Evolutionary conservation across 1,140 invertebrate species (phyloP).

Genomic region (Drosophila chauvacae): DNA sequence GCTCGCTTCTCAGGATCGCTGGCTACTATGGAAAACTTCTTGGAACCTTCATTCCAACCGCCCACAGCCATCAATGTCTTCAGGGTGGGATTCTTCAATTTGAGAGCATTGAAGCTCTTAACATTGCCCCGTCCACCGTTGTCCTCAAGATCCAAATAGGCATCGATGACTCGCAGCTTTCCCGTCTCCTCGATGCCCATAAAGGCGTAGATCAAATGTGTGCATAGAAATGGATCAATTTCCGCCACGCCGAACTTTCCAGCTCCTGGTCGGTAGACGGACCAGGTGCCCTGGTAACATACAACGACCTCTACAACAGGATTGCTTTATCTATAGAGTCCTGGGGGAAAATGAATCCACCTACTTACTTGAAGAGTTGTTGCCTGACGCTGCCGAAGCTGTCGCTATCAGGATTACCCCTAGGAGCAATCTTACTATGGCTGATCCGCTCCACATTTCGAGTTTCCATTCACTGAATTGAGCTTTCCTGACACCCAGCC

Average conservation of each 20-base stretch:
- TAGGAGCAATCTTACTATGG: conserved; percentile 3
- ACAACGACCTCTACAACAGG: conserved; percentile 86
- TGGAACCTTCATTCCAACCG: conserved; percentile 91
- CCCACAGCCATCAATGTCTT: conserved; percentile 90
- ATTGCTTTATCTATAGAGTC: background rate
- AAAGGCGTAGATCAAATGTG: conserved; percentile 91
- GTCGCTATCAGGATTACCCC: conserved; percentile 29
- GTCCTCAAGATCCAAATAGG: conserved; percentile 87
- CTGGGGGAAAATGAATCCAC: background rate
- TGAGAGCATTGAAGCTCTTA: conserved; percentile 87
- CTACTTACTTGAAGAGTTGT: conserved; percentile 48
- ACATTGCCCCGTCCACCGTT: conserved; percentile 84
- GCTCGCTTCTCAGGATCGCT: conserved; percentile 85
- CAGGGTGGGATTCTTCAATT: conserved; percentile 87
- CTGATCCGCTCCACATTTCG: conserved; percentile 30
- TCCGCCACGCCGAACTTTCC: conserved; percentile 88
- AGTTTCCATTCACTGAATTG: conserved; percentile 8
- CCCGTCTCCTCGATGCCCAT: conserved; percentile 87
- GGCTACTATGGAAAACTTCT: conserved; percentile 88
- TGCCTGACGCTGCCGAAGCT: background rate
- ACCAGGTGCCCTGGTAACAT: conserved; percentile 91
- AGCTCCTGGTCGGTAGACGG: conserved; percentile 87
- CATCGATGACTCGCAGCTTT: conserved; percentile 86
- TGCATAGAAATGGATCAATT: conserved; percentile 89
- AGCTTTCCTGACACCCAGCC: background rate